These are phyloP conservation scores for Oreortyx pictus DNA, from an alignment of 2,797 vertebrate species.

Conservation along the genomic window DNA sequence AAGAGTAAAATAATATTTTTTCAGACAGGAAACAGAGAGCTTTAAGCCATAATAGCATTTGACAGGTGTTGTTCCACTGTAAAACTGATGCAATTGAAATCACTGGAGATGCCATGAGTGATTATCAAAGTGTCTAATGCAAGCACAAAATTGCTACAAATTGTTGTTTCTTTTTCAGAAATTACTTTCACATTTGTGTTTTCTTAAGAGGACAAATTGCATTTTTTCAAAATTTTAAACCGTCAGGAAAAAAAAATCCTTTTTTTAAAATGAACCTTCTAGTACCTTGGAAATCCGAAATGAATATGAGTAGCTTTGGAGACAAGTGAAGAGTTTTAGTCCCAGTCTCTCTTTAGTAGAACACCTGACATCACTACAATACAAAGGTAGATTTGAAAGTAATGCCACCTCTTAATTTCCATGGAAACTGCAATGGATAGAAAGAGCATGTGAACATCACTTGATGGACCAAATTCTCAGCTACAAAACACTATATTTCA, in stretches of 20 bases:
- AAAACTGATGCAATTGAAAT: not conserved
- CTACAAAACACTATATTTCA: not conserved
- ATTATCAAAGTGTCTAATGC: not conserved
- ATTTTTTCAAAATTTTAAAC: slow-evolving; percentile 10
- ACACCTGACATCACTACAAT: not conserved
- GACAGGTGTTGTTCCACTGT: not conserved
- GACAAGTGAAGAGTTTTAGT: not conserved
- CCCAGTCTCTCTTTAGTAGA: not conserved
- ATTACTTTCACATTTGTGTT: not conserved
- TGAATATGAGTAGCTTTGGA: slow-evolving; percentile 1
- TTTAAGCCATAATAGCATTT: not conserved
- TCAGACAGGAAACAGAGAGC: not conserved
- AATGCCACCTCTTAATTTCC: no score
- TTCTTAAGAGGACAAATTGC: not conserved
- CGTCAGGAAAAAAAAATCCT: not conserved
- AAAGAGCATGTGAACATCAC: no score
- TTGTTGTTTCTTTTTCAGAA: not conserved
- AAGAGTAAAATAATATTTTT: not conserved
- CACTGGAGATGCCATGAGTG: not conserved
- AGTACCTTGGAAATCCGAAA: slow-evolving; percentile 15
- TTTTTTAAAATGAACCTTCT: not conserved
- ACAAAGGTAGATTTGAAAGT: not conserved
- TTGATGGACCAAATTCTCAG: not conserved
- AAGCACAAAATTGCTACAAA: not conserved
- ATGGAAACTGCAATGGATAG: no score